Evolutionary conservation across 2,113 vertebrate species (phyloP).

Genomic region (Dicerorhinus sumatrensis): DNA sequence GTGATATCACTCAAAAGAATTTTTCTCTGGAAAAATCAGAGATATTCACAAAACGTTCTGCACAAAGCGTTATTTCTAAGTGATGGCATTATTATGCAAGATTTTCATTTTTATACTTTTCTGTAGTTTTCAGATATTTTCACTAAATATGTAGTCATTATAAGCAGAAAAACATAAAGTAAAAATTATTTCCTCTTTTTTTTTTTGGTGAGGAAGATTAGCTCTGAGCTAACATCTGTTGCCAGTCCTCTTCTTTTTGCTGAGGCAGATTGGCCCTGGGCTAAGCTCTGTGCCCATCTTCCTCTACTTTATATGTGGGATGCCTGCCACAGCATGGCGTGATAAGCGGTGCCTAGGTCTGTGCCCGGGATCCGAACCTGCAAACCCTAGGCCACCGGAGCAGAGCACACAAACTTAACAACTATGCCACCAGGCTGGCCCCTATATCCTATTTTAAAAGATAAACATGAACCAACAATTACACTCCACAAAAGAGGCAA

Average conservation of each 20-base stretch:
- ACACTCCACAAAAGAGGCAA: not conserved
- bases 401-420: too few relatives aligned
- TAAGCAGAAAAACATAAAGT: not conserved
- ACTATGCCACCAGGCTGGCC: too few relatives aligned
- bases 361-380: too few relatives aligned
- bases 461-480: not conserved
- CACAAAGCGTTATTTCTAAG: not conserved
- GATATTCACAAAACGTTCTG: not conserved
- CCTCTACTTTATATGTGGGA: too few relatives aligned
- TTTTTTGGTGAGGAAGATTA: too few relatives aligned
- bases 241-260: too few relatives aligned
- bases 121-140: slow-evolving; percentile 40
- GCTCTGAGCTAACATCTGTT: too few relatives aligned
- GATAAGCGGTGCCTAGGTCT: too few relatives aligned
- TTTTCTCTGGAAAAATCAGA: slow-evolving; percentile 33
- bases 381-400: too few relatives aligned
- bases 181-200: not conserved
- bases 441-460: not conserved
- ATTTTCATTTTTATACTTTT: slow-evolving; percentile 1
- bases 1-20: not conserved
- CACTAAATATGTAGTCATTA: not conserved
- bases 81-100: not conserved
- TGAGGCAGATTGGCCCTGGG: too few relatives aligned
- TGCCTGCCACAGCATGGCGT: too few relatives aligned
- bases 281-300: too few relatives aligned